Conservation (phyloP, 2,113 vertebrate species). For the Pteruthius melanotis region DNA sequence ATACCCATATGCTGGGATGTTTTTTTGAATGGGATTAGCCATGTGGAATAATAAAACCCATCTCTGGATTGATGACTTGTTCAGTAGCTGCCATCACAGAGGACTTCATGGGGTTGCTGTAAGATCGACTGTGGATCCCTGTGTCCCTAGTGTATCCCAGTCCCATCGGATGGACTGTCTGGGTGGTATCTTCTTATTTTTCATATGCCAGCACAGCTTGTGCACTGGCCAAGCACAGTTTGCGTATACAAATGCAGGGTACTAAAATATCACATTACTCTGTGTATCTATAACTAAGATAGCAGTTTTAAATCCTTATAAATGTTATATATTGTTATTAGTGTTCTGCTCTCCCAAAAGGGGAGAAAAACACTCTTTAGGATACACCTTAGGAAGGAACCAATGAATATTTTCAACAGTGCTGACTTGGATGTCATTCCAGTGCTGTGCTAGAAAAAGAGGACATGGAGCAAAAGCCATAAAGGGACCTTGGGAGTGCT, state of each 20-base stretch:
- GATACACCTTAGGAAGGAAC: not conserved
- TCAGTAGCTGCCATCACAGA: not conserved
- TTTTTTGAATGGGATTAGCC: not conserved
- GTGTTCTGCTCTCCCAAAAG: not conserved
- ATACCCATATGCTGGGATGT: not conserved
- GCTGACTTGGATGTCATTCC: not conserved
- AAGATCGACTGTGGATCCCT: accelerated
- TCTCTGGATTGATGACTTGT: not conserved
- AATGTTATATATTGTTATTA: not conserved
- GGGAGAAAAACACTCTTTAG: not conserved
- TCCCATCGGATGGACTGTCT: not conserved
- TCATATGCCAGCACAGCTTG: not conserved
- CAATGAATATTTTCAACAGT: not conserved
- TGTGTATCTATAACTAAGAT: not conserved
- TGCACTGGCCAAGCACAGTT: not conserved
- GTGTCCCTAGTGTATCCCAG: not conserved
- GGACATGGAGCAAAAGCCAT: not conserved
- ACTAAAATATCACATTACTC: not conserved
- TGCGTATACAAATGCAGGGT: not conserved
- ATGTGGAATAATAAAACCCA: not conserved
- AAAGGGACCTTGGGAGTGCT: not conserved
- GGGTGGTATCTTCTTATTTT: not conserved
- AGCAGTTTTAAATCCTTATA: not conserved
- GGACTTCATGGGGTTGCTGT: not conserved
- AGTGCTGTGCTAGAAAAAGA: not conserved